Percentiles rank a stretch among this genome's conserved stretches.
These are phyloP conservation scores for Isichthys henryi DNA, from an alignment of 2,113 vertebrate genomes.

Conservation along the genomic window DNA sequence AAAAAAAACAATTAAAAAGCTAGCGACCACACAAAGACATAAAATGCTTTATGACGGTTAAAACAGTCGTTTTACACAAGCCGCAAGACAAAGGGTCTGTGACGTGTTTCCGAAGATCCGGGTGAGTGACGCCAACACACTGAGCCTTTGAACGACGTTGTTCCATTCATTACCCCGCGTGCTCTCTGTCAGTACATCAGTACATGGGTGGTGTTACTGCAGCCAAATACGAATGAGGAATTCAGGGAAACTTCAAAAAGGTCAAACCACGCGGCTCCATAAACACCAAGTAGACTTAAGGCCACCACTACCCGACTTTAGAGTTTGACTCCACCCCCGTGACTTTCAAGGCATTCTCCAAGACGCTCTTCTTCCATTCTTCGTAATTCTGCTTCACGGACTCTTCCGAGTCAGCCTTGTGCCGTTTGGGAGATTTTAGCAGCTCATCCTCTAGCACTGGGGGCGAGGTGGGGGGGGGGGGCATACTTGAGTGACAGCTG, in stretches of 20 bases:
- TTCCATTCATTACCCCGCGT: not conserved
- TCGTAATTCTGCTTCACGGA: constrained; percentile 65
- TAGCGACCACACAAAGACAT: not conserved
- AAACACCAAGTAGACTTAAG: not conserved
- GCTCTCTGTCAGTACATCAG: not conserved
- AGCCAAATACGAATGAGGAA: not conserved
- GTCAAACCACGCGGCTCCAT: not conserved
- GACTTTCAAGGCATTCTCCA: constrained; percentile 72
- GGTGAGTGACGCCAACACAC: not conserved
- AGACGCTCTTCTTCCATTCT: constrained; percentile 76
- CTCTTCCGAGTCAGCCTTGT: constrained; percentile 37
- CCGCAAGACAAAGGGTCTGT: not conserved
- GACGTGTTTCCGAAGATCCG: not conserved
- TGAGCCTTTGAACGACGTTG: not conserved
- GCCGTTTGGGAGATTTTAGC: constrained; percentile 46
- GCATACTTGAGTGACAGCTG: not conserved
- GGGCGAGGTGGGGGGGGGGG: not conserved
- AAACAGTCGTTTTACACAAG: not conserved
- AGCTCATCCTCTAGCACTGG: constrained; percentile 38
- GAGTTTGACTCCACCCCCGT: constrained; percentile 16
- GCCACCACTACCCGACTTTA: not conserved
- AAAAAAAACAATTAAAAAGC: not conserved
- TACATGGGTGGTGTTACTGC: not conserved
- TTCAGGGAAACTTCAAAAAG: not conserved
- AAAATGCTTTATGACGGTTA: not conserved